Evolutionary conservation across 1,140 invertebrate genomes (phyloP).

Genomic region (Stenopsyche tienmushanensis): DNA sequence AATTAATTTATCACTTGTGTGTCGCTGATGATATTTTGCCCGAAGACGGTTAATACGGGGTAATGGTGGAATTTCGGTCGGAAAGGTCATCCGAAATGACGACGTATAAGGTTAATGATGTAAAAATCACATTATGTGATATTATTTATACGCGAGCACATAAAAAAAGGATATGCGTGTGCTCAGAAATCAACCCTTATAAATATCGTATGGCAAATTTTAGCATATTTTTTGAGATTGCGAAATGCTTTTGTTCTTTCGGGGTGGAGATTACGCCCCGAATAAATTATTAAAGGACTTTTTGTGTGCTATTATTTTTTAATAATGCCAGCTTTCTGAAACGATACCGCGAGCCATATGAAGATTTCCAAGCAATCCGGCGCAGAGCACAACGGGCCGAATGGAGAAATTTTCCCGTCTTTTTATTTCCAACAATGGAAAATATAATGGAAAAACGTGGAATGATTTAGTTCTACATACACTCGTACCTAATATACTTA

Average conservation of each 20-base stretch:
- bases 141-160: not conserved
- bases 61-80: too few relatives aligned
- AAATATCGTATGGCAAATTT: not conserved
- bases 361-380: slow-evolving; percentile 22
- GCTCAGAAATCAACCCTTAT: too few relatives aligned
- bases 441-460: slow-evolving; percentile 42
- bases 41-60: too few relatives aligned
- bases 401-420: slow-evolving; percentile 38
- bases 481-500: slow-evolving; percentile 33
- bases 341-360: slow-evolving; percentile 21
- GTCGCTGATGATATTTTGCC: slow-evolving; percentile 8
- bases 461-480: slow-evolving; percentile 41
- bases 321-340: slow-evolving; percentile 12
- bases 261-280: not conserved
- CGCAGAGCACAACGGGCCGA: slow-evolving; percentile 2
- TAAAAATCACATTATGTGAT: slow-evolving; percentile 1
- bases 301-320: too few relatives aligned
- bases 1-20: slow-evolving; percentile 37
- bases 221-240: not conserved
- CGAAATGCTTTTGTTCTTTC: not conserved
- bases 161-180: too few relatives aligned
- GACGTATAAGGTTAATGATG: slow-evolving; percentile 38
- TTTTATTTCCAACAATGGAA: slow-evolving; percentile 43
- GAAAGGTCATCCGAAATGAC: slow-evolving; percentile 38
- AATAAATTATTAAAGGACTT: too few relatives aligned